These are phyloP conservation scores for Drosophila repletoides DNA, from an alignment of 1,140 invertebrate genomes.

Conservation along the genomic window DNA sequence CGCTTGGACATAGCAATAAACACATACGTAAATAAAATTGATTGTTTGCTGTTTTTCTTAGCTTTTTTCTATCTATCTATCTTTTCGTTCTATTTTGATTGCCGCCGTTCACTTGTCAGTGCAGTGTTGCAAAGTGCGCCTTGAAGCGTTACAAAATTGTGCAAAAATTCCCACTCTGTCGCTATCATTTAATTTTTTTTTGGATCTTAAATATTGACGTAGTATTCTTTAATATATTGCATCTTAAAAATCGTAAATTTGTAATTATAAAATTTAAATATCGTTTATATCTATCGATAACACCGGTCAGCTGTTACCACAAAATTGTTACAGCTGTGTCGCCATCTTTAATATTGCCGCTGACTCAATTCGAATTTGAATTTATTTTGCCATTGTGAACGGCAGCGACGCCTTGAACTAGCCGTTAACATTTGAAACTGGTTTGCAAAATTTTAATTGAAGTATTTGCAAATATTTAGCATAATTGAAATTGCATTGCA, in stretches of 20 bases:
- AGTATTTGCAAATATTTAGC: too few species aligned
- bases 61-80: slow-evolving; percentile 14
- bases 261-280: slow-evolving; percentile 5
- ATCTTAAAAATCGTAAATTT: neutral
- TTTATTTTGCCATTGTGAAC: slow-evolving; percentile 17
- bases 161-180: neutral
- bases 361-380: neutral
- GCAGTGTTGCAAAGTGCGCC: slow-evolving; percentile 16
- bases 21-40: slow-evolving; percentile 18
- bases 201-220: neutral
- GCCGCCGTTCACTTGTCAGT: slow-evolving; percentile 19
- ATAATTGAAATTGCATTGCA: too few species aligned
- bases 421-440: slow-evolving; percentile 22
- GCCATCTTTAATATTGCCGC: slow-evolving; percentile 4
- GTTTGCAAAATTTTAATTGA: too few species aligned
- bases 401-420: neutral
- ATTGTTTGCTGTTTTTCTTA: slow-evolving; percentile 5
- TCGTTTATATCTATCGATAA: slow-evolving; percentile 34
- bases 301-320: slow-evolving; percentile 7
- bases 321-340: neutral
- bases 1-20: slow-evolving; percentile 85
- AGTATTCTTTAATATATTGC: neutral
- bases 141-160: neutral
- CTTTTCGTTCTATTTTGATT: slow-evolving; percentile 42
- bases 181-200: neutral